Conservation (phyloP, 2,888 invertebrate species). For the Andrena haemorrhoa region DNA sequence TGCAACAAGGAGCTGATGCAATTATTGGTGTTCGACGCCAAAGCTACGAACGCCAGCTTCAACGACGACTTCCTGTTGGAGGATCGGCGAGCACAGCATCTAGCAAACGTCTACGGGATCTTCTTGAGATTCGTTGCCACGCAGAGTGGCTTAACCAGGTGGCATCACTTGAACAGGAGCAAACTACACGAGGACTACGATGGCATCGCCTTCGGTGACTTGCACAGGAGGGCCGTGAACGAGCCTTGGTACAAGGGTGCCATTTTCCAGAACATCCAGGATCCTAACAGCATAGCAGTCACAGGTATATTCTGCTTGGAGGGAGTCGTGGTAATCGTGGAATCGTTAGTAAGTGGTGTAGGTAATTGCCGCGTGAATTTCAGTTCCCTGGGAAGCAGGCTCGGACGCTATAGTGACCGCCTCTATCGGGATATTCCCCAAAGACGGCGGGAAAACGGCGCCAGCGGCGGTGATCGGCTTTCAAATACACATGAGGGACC, state of each 20-base stretch:
- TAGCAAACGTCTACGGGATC: slow-evolving; percentile 90
- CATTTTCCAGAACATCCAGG: slow-evolving; percentile 92
- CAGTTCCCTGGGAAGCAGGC: slow-evolving; percentile 78
- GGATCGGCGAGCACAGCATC: slow-evolving; percentile 68
- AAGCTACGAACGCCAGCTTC: slow-evolving; percentile 87
- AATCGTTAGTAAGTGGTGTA: no score
- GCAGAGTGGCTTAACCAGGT: slow-evolving; percentile 94
- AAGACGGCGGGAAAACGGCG: slow-evolving; percentile 91
- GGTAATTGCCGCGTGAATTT: slow-evolving; percentile 11
- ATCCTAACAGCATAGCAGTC: slow-evolving; percentile 87
- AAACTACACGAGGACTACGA: slow-evolving; percentile 56
- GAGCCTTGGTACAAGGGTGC: slow-evolving; percentile 97
- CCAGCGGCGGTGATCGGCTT: slow-evolving; percentile 96
- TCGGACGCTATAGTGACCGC: slow-evolving; percentile 90
- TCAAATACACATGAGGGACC: slow-evolving; percentile 91
- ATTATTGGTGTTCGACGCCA: slow-evolving; percentile 94
- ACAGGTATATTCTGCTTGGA: slow-evolving; percentile 73
- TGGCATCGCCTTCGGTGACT: slow-evolving; percentile 90
- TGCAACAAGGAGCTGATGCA: slow-evolving; percentile 94
- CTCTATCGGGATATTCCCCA: slow-evolving; percentile 93
- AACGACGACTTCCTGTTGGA: slow-evolving; percentile 70
- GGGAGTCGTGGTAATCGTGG: no score
- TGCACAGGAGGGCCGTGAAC: slow-evolving; percentile 92
- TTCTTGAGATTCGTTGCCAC: slow-evolving; percentile 94
- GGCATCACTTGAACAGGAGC: slow-evolving; percentile 87